Percentiles rank a stretch among this genome's conserved stretches.
phyloP scores from a whole-genome alignment of 2,113 vertebrate genomes.

The Hemicordylus capensis region DNA sequence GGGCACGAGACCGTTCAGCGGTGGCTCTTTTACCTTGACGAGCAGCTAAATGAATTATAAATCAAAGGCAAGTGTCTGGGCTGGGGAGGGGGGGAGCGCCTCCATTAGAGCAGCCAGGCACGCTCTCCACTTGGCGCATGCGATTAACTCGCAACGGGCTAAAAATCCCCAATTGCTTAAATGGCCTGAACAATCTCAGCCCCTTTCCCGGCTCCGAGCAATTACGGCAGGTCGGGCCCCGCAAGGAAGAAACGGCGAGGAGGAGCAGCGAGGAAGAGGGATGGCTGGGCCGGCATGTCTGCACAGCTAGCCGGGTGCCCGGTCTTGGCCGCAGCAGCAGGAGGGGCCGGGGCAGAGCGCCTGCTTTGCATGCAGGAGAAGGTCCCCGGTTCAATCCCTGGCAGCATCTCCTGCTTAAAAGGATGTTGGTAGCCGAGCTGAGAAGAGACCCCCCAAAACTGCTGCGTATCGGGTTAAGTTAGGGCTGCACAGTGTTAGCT shows the following conservation, averaged over 20 bases:
- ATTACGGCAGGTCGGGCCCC: not conserved
- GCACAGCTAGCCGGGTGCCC: too few relatives aligned
- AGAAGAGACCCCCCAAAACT: not conserved
- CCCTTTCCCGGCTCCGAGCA: not conserved
- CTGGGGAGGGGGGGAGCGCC: not conserved
- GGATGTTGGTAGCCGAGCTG: not conserved
- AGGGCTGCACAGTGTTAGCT: too few relatives aligned
- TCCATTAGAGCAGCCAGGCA: slow-evolving; percentile 6
- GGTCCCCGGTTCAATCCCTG: not conserved
- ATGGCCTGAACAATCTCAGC: slow-evolving; percentile 19
- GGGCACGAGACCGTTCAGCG: not conserved
- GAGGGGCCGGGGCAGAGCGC: not conserved
- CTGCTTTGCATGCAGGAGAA: too few relatives aligned
- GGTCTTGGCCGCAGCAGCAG: not conserved
- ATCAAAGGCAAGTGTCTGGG: slow-evolving; percentile 42
- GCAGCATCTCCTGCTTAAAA: not conserved
- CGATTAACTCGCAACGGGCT: slow-evolving; percentile 26
- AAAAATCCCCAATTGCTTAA: slow-evolving; percentile 23
- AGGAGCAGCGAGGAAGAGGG: too few relatives aligned
- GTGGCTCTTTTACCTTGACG: slow-evolving; percentile 23
- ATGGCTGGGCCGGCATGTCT: too few relatives aligned
- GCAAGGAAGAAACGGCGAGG: not conserved
- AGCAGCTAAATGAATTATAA: slow-evolving; percentile 53
- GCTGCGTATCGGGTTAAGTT: too few relatives aligned
- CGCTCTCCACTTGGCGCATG: not conserved